Evolutionary conservation across 2,888 invertebrate genomes (phyloP).

Genomic region (Chrysomela aeneicollis): DNA sequence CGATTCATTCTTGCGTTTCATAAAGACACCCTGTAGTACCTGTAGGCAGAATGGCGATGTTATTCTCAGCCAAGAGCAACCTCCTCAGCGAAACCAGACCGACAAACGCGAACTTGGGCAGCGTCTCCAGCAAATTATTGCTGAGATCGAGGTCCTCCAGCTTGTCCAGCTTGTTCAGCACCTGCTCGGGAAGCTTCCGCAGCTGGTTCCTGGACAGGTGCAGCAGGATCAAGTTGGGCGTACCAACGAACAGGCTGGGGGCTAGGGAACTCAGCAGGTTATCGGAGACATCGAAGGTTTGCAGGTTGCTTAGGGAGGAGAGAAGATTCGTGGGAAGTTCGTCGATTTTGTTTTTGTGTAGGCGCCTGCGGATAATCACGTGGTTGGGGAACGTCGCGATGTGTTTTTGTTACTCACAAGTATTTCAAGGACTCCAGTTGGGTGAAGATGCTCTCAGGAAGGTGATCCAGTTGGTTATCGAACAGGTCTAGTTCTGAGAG

Average conservation of each 20-base stretch:
- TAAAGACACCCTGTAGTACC: too few relatives aligned
- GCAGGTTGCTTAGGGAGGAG: conserved; percentile 67
- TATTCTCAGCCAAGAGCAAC: conserved; percentile 75
- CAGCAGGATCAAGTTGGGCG: conserved; percentile 67
- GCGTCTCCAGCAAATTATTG: conserved; percentile 69
- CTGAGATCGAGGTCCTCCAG: conserved; percentile 76
- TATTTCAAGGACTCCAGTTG: conserved; percentile 69
- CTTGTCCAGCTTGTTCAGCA: conserved; percentile 67
- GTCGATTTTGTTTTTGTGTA: conserved; percentile 72
- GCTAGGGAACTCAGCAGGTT: conserved; percentile 70
- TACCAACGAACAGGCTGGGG: conserved; percentile 67
- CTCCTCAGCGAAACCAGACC: conserved; percentile 67
- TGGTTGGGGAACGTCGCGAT: neutral
- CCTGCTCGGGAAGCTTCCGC: conserved; percentile 65
- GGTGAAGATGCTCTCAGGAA: conserved; percentile 72
- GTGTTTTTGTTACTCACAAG: conserved; percentile 64
- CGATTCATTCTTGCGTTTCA: too few relatives aligned
- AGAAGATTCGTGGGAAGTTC: conserved; percentile 69
- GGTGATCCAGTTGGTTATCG: conserved; percentile 74
- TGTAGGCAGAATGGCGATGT: conserved; percentile 67
- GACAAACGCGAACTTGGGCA: conserved; percentile 67
- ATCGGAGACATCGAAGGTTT: conserved; percentile 73
- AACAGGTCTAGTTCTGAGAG: conserved; percentile 75
- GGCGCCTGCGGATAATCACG: conserved; percentile 64
- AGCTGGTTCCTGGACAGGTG: conserved; percentile 74